Evolutionary conservation across 35 echinoderm and acorn worm genomes (phyloP).

Genomic region (Apostichopus californicus): DNA sequence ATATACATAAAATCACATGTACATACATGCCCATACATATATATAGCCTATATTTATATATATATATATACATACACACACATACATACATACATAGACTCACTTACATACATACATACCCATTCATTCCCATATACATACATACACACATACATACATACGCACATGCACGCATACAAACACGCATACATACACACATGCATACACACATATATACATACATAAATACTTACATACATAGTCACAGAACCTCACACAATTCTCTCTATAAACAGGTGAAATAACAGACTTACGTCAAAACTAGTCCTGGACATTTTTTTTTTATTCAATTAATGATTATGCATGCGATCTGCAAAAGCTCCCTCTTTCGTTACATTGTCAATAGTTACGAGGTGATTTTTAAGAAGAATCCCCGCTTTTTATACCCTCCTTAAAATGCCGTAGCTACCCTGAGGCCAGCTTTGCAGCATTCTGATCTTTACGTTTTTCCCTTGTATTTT

Average conservation of each 20-base stretch:
- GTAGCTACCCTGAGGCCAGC: conserved; percentile 22
- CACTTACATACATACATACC: too few relatives aligned
- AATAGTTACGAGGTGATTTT: conserved; percentile 47
- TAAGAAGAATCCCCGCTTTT: conserved; percentile 24
- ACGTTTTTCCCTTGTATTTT: conserved; percentile 15
- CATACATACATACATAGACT: too few relatives aligned
- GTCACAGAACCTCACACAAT: conserved; percentile 27
- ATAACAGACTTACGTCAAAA: conserved; percentile 43
- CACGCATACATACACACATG: too few relatives aligned
- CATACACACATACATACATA: too few relatives aligned
- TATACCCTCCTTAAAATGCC: conserved; percentile 42
- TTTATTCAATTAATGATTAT: conserved; percentile 50
- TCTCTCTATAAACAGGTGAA: conserved; percentile 32
- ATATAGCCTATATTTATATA: too few relatives aligned
- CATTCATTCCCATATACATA: too few relatives aligned
- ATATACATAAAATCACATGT: not conserved
- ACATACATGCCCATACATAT: not conserved
- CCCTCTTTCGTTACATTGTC: conserved; percentile 50
- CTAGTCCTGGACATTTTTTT: not conserved
- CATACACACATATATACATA: not conserved
- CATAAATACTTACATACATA: not conserved
- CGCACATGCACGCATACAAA: too few relatives aligned
- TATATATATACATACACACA: too few relatives aligned
- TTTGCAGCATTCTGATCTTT: conserved; percentile 49
- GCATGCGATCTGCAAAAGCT: conserved; percentile 19